Evolutionary conservation across 2,888 invertebrate species (phyloP).

Genomic region (Bhutanitis thaidina): DNA sequence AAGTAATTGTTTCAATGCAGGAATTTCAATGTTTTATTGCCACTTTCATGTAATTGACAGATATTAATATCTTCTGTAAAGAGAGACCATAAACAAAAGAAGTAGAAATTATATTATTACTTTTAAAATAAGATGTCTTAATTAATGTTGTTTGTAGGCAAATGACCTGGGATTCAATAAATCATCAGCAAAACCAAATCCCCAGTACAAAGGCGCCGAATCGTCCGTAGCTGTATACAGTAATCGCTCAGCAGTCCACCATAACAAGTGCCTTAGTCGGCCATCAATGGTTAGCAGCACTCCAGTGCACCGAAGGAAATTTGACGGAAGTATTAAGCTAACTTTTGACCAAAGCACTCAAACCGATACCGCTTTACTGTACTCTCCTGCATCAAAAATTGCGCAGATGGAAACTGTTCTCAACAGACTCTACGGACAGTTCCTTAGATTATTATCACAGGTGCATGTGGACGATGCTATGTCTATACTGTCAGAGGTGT

Average conservation of each 20-base stretch:
- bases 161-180: constrained; percentile 22
- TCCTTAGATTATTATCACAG: constrained; percentile 32
- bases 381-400: constrained; percentile 32
- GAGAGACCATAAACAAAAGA: too few relatives aligned
- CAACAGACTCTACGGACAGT: constrained; percentile 37
- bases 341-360: constrained; percentile 47
- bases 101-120: too few relatives aligned
- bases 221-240: constrained; percentile 14
- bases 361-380: constrained; percentile 33
- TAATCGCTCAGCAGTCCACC: constrained; percentile 17
- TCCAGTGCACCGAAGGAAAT: constrained; percentile 34
- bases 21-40: too few relatives aligned
- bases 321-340: constrained; percentile 25
- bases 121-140: too few relatives aligned
- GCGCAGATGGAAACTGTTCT: constrained; percentile 40
- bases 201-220: constrained; percentile 17
- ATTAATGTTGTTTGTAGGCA: constrained; percentile 18
- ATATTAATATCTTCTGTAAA: too few relatives aligned
- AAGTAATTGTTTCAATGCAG: too few relatives aligned
- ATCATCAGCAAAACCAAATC: constrained; percentile 20
- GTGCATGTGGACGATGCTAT: constrained; percentile 23
- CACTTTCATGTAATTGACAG: too few relatives aligned
- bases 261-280: constrained; percentile 6
- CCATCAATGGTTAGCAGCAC: constrained; percentile 42
- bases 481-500: constrained; percentile 20